These are phyloP conservation scores for Heterocephalus glaber DNA, from an alignment of 2,113 vertebrate genomes.

Conservation along the genomic window DNA sequence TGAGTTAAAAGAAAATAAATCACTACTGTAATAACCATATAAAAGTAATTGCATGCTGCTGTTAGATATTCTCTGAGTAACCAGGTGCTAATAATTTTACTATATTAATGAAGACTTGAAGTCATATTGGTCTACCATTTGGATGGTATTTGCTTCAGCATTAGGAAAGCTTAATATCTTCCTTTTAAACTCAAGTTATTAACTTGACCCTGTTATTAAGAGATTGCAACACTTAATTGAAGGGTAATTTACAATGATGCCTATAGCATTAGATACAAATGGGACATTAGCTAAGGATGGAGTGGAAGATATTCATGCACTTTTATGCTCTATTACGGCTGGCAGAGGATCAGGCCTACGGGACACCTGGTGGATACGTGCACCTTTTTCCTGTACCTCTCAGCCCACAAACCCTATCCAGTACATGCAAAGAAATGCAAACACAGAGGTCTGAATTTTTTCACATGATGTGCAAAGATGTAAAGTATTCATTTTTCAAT, in stretches of 20 bases:
- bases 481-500: background rate
- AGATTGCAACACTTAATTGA: constrained; percentile 70
- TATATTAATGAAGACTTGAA: constrained; percentile 76
- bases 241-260: constrained; percentile 64
- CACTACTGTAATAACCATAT: constrained; percentile 81
- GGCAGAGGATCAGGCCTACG: background rate
- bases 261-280: constrained; percentile 70
- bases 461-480: background rate
- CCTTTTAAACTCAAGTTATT: constrained; percentile 62
- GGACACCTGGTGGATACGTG: background rate
- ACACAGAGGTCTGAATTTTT: background rate
- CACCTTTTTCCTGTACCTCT: background rate
- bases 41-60: constrained; percentile 73
- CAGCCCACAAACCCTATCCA: background rate
- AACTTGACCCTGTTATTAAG: constrained; percentile 65
- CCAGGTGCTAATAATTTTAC: constrained; percentile 77
- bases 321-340: constrained; percentile 40
- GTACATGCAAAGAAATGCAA: background rate
- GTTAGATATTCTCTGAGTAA: constrained; percentile 69
- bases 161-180: constrained; percentile 58
- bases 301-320: constrained; percentile 6
- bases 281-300: constrained; percentile 56
- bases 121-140: constrained; percentile 67
- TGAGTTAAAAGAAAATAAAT: constrained; percentile 79
- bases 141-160: constrained; percentile 67